Evolutionary conservation across 2,113 vertebrate species (phyloP).

Genomic region (Micronycteris hirsuta): DNA sequence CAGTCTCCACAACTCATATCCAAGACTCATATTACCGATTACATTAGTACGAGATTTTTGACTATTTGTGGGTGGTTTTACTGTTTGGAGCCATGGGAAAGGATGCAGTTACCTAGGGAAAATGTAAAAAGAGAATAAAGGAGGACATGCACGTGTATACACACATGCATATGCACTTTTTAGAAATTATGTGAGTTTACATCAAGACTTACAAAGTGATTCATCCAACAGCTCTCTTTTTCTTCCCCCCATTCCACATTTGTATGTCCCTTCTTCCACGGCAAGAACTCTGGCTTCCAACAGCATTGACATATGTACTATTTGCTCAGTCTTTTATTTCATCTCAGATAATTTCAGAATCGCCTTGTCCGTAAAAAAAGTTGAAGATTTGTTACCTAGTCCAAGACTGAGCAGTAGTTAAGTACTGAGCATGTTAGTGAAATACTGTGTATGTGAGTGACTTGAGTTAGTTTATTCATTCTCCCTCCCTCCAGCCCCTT

Average conservation of each 20-base stretch:
- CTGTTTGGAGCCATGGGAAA: background rate
- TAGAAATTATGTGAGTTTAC: background rate
- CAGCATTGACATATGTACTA: background rate
- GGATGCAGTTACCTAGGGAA: background rate
- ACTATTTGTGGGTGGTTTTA: background rate
- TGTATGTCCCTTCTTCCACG: background rate
- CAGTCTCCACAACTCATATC: background rate
- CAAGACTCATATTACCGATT: background rate
- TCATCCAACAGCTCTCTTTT: background rate
- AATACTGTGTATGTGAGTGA: background rate
- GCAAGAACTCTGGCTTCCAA: background rate
- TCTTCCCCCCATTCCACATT: background rate
- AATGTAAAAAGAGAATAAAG: background rate
- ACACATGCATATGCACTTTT: background rate
- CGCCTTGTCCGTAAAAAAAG: background rate
- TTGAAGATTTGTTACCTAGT: background rate
- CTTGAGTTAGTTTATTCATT: background rate
- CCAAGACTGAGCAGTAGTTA: background rate
- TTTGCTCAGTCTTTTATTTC: background rate
- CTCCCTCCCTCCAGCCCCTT: background rate
- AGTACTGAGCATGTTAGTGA: background rate
- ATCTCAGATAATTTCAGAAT: background rate
- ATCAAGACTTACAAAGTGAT: background rate
- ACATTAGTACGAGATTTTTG: background rate
- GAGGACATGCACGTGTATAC: background rate